phyloP scores from a whole-genome alignment of 2,113 vertebrate species.

The Nycticorax nycticorax region DNA sequence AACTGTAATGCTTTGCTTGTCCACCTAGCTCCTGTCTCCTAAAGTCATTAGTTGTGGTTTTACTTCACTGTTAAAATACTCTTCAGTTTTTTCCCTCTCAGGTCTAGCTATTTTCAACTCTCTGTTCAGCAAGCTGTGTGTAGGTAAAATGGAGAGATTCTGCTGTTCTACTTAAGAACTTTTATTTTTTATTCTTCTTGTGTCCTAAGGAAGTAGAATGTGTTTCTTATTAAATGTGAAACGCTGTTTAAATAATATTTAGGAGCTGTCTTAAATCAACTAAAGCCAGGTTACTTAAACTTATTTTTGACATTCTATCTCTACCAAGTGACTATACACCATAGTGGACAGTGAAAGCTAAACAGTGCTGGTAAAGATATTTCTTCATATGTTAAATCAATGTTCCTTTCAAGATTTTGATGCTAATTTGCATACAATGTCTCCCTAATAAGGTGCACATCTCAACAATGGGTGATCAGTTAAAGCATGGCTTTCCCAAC shows the following conservation, averaged over 20 bases:
- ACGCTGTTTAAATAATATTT: slow-evolving; percentile 43
- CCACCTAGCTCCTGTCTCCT: slow-evolving; percentile 82
- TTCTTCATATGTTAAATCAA: neutral
- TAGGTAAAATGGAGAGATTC: slow-evolving; percentile 58
- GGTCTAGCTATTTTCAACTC: slow-evolving; percentile 67
- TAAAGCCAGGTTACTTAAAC: slow-evolving; percentile 5
- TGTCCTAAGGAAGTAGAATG: slow-evolving; percentile 54
- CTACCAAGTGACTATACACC: neutral
- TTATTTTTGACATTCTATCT: slow-evolving; percentile 14
- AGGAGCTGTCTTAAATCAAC: neutral
- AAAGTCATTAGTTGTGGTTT: slow-evolving; percentile 83
- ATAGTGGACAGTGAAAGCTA: neutral
- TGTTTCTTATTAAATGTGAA: slow-evolving; percentile 73
- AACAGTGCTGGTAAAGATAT: neutral
- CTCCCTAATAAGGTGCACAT: neutral
- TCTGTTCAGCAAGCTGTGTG: slow-evolving; percentile 62
- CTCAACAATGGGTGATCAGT: neutral
- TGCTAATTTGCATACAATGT: neutral
- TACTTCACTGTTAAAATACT: slow-evolving; percentile 80
- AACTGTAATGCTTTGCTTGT: slow-evolving; percentile 76
- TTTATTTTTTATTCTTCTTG: slow-evolving; percentile 18
- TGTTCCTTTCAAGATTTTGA: neutral
- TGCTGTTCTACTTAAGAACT: slow-evolving; percentile 62
- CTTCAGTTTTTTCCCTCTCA: slow-evolving; percentile 52
- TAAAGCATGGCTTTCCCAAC: slow-evolving; percentile 10